These are phyloP conservation scores for Drosophila sucinea DNA, from an alignment of 1,140 invertebrate genomes.

Conservation along the genomic window DNA sequence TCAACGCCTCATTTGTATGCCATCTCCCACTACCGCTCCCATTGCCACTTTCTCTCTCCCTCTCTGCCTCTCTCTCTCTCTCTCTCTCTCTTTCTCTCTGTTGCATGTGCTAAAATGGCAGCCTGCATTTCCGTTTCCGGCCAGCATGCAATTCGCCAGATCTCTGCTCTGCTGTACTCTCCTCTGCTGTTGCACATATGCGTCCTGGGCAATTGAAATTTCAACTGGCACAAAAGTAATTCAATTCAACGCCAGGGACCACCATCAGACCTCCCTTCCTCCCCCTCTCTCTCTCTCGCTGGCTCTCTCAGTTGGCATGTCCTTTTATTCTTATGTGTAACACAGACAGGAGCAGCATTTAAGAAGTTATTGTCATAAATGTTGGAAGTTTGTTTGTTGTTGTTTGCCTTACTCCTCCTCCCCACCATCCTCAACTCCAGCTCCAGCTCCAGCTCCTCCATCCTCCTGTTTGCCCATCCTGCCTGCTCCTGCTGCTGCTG, in stretches of 20 bases:
- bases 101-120: conserved; percentile 70
- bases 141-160: conserved; percentile 55
- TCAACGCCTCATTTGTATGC: conserved; percentile 78
- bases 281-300: neutral
- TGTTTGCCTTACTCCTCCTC: conserved; percentile 3
- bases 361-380: conserved; percentile 82
- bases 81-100: conserved; percentile 9
- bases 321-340: conserved; percentile 42
- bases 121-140: conserved; percentile 79
- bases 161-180: neutral
- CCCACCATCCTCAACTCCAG: neutral
- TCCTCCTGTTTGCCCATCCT: neutral
- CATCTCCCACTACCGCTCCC: conserved; percentile 24
- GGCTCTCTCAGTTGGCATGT: conserved; percentile 31
- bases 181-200: conserved; percentile 67
- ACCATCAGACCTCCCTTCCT: neutral
- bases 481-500: neutral
- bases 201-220: conserved; percentile 72
- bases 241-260: conserved; percentile 71
- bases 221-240: conserved; percentile 80
- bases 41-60: neutral
- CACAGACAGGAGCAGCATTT: conserved; percentile 70
- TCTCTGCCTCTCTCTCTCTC: neutral
- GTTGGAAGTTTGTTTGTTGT: conserved; percentile 74
- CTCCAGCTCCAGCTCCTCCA: neutral